phyloP scores from a whole-genome alignment of 2,113 vertebrate species.

The Choloepus hoffmanni region DNA sequence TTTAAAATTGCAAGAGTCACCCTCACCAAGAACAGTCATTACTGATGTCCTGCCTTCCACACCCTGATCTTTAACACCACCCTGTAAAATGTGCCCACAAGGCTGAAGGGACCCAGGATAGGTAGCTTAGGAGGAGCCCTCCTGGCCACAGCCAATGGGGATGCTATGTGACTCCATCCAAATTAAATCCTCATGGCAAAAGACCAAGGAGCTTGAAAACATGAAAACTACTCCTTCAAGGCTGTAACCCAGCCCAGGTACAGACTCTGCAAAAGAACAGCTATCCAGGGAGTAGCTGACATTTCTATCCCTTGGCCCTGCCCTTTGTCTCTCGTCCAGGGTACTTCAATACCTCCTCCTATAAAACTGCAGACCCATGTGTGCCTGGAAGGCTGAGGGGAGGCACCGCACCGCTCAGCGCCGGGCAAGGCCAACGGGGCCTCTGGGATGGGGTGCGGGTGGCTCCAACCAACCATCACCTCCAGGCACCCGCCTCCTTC shows the following conservation, averaged over 20 bases:
- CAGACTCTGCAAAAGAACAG: background rate
- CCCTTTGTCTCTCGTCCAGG: background rate
- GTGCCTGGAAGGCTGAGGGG: background rate
- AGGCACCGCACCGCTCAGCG: fast-evolving
- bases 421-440: background rate
- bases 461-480: background rate
- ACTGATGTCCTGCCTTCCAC: constrained; percentile 71
- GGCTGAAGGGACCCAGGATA: background rate
- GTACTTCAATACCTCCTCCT: background rate
- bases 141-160: background rate
- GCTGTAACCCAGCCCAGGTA: background rate
- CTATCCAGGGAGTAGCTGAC: background rate
- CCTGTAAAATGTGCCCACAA: constrained; percentile 54
- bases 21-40: constrained; percentile 68
- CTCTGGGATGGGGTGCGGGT: fast-evolving
- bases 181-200: background rate
- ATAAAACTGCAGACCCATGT: background rate
- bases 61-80: constrained; percentile 39
- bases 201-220: background rate
- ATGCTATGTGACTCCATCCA: background rate
- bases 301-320: background rate
- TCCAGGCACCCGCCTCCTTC: background rate
- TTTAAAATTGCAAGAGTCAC: constrained; percentile 69
- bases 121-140: background rate
- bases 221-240: background rate